phyloP scores from a whole-genome alignment of 2,113 vertebrate species.

The Oncorhynchus clarkii region DNA sequence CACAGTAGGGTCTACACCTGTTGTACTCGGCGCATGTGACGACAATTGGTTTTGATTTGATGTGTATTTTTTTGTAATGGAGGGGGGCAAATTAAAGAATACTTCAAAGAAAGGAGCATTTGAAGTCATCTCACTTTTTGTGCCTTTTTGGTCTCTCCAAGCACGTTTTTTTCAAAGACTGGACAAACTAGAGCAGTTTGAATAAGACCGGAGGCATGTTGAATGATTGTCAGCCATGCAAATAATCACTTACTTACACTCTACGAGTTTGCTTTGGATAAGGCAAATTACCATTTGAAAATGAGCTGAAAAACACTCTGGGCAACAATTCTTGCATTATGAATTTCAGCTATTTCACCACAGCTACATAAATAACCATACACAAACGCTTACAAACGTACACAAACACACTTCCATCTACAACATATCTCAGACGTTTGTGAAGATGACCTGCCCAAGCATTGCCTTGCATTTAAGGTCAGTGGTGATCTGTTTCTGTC shows the following conservation, averaged over 20 bases:
- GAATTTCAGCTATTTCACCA: constrained; percentile 79
- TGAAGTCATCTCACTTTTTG: constrained; percentile 67
- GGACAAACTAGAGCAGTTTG: constrained; percentile 89
- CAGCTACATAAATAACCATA: constrained; percentile 42
- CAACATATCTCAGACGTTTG: neutral
- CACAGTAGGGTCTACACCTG: neutral
- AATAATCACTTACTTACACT: constrained; percentile 99
- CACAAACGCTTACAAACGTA: constrained; percentile 21
- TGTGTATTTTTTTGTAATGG: constrained; percentile 60
- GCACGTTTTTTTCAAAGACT: constrained; percentile 76
- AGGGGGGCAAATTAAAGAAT: constrained; percentile 74
- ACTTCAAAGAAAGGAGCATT: constrained; percentile 71
- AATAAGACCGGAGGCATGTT: constrained; percentile 85
- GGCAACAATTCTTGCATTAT: constrained; percentile 85
- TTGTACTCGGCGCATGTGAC: too few species aligned
- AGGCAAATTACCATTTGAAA: constrained; percentile 98
- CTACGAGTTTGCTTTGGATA: constrained; percentile 90
- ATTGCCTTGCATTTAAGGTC: neutral
- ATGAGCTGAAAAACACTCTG: constrained; percentile 92
- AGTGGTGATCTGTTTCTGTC: neutral
- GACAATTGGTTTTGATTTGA: neutral
- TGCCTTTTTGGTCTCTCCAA: constrained; percentile 75
- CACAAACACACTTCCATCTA: neutral
- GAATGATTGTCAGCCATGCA: constrained; percentile 96
- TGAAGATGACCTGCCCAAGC: neutral